Percentiles rank a stretch among this genome's conserved stretches.
These are phyloP conservation scores for Urosaurus nigricauda DNA, from an alignment of 2,797 vertebrate species.

Conservation along the genomic window DNA sequence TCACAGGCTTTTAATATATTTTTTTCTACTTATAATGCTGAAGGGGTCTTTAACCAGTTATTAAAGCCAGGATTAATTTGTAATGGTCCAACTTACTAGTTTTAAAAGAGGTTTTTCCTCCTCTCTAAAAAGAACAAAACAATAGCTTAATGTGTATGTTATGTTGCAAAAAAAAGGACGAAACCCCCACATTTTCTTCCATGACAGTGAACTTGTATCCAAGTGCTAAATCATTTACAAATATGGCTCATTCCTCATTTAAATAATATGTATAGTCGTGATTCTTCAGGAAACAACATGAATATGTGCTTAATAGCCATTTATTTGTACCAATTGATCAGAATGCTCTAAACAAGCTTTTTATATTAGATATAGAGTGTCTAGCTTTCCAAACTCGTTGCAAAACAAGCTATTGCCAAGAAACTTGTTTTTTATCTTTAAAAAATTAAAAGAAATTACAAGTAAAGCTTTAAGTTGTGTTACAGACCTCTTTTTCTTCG, in stretches of 20 bases:
- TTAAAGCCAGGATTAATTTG: slow-evolving; percentile 98
- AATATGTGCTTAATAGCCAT: slow-evolving; percentile 44
- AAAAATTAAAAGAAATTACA: slow-evolving; percentile 54
- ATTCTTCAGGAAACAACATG: slow-evolving; percentile 25
- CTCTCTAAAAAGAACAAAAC: slow-evolving; percentile 67
- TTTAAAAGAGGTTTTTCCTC: slow-evolving; percentile 77
- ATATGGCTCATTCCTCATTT: slow-evolving; percentile 70
- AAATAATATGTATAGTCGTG: slow-evolving; percentile 63
- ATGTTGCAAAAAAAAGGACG: slow-evolving; percentile 60
- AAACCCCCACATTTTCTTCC: slow-evolving; percentile 71
- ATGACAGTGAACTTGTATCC: slow-evolving; percentile 58
- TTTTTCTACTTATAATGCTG: slow-evolving; percentile 87
- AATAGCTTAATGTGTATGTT: slow-evolving; percentile 73
- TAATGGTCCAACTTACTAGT: slow-evolving; percentile 92
- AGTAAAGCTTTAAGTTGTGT: slow-evolving; percentile 60
- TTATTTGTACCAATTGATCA: slow-evolving; percentile 55
- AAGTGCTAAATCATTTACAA: slow-evolving; percentile 60
- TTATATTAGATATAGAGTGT: slow-evolving; percentile 34
- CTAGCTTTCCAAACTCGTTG: slow-evolving; percentile 19
- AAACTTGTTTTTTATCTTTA: slow-evolving; percentile 45
- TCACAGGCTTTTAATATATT: slow-evolving; percentile 93
- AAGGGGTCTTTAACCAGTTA: slow-evolving; percentile 95
- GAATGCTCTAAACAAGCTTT: slow-evolving; percentile 59
- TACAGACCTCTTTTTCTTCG: slow-evolving; percentile 58
- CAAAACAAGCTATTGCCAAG: slow-evolving; percentile 13